phyloP scores from a whole-genome alignment of 2,888 invertebrate species.

The Ferdinandea cuprea region DNA sequence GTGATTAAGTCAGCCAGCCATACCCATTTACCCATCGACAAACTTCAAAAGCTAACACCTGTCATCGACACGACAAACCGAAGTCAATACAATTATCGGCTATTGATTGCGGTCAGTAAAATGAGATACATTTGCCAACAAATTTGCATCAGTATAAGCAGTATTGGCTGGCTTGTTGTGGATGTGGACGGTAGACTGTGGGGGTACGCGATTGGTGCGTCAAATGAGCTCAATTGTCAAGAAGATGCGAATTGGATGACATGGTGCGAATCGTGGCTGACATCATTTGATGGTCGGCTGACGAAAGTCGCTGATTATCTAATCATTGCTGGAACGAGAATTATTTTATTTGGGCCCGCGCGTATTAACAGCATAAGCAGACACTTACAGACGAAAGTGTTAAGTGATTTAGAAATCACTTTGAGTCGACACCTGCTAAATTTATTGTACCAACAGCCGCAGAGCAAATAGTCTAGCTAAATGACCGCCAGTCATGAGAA shows the following conservation, averaged over 20 bases:
- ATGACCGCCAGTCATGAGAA: constrained; percentile 24
- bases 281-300: constrained; percentile 49
- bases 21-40: constrained; percentile 11
- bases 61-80: constrained; percentile 34
- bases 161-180: neutral
- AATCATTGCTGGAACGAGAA: constrained; percentile 17
- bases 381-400: constrained; percentile 9
- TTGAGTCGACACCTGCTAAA: constrained; percentile 25
- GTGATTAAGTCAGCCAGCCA: constrained; percentile 39
- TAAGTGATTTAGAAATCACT: constrained; percentile 49
- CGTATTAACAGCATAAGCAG: constrained; percentile 1
- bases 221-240: constrained; percentile 9
- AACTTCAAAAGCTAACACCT: constrained; percentile 52
- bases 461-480: constrained; percentile 5
- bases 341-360: neutral
- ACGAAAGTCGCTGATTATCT: constrained; percentile 33
- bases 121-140: neutral
- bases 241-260: constrained; percentile 25
- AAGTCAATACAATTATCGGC: constrained; percentile 50
- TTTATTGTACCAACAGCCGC: neutral
- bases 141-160: neutral
- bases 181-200: too few species aligned
- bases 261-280: constrained; percentile 2
- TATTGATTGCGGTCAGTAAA: constrained; percentile 59
- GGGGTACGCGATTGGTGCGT: too few species aligned